These are phyloP conservation scores for Drosophila leonis DNA, from an alignment of 2,888 invertebrate species.

Conservation along the genomic window DNA sequence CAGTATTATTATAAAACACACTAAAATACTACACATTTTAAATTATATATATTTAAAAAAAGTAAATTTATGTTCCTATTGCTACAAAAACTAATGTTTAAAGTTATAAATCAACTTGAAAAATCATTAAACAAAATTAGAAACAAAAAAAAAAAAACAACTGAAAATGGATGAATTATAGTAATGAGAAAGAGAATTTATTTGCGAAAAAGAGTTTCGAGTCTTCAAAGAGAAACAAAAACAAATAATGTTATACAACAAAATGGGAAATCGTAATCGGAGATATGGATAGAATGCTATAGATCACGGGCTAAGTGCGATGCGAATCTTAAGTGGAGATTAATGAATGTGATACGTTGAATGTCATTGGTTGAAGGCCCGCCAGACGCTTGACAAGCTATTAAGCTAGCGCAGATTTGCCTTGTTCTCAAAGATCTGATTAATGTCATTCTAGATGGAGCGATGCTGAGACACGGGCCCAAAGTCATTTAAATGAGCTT, in stretches of 20 bases:
- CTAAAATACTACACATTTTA: not conserved
- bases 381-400: conserved; percentile 9
- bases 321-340: conserved; percentile 7
- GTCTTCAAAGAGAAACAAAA: not conserved
- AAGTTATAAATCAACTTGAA: not conserved
- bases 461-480: conserved; percentile 4
- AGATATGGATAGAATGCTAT: conserved; percentile 3
- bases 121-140: not conserved
- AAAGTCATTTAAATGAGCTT: conserved; percentile 38
- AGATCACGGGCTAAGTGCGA: not conserved
- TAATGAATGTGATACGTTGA: not conserved
- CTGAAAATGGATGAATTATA: not conserved
- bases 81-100: not conserved
- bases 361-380: conserved; percentile 7
- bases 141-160: too few relatives aligned
- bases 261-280: conserved; percentile 5
- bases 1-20: not conserved
- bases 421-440: conserved; percentile 30
- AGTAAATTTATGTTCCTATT: not conserved
- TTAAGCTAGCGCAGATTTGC: conserved; percentile 9
- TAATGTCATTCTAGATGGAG: conserved; percentile 36
- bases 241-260: not conserved
- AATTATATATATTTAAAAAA: not conserved
- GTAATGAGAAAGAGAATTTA: not conserved
- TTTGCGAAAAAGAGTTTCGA: too few relatives aligned